phyloP scores from a whole-genome alignment of 2,797 vertebrate genomes.

The Rhabdophis nuchalis region DNA sequence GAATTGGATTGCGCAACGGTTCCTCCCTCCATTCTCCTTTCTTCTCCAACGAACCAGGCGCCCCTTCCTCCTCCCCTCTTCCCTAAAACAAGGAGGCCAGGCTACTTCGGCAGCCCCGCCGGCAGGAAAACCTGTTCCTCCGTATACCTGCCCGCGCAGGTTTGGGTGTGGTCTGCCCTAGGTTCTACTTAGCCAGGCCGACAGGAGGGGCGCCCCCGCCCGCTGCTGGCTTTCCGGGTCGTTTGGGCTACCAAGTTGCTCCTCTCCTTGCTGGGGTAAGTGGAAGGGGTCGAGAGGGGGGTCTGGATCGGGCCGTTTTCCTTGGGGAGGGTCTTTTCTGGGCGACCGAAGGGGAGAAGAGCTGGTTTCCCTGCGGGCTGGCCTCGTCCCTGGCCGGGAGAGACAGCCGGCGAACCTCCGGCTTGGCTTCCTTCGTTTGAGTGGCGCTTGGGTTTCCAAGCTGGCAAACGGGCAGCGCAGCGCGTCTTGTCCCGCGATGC shows the following conservation, averaged over 20 bases:
- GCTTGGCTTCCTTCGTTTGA: not conserved
- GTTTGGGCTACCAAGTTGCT: not conserved
- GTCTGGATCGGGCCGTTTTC: not conserved
- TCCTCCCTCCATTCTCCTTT: not conserved
- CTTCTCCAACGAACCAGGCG: not conserved
- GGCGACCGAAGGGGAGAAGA: not conserved
- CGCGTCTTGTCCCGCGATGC: not conserved
- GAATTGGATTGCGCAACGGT: too few species aligned
- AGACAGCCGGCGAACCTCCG: not conserved
- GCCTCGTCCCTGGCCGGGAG: not conserved
- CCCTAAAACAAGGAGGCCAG: not conserved
- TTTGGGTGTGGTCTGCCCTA: slow-evolving; percentile 51
- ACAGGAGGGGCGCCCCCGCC: not conserved
- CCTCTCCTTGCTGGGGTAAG: not conserved
- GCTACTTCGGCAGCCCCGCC: not conserved
- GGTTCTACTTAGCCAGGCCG: not conserved
- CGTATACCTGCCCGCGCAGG: slow-evolving; percentile 55
- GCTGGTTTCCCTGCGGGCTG: not conserved
- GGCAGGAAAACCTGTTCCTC: slow-evolving; percentile 34
- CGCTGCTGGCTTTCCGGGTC: not conserved
- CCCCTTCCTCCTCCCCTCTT: not conserved
- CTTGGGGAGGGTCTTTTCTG: not conserved
- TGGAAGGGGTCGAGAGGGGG: not conserved
- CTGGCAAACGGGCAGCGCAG: not conserved
- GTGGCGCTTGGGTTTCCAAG: not conserved